Conservation (phyloP, 2,888 invertebrate species). For the Leucoptera coffeella region DNA sequence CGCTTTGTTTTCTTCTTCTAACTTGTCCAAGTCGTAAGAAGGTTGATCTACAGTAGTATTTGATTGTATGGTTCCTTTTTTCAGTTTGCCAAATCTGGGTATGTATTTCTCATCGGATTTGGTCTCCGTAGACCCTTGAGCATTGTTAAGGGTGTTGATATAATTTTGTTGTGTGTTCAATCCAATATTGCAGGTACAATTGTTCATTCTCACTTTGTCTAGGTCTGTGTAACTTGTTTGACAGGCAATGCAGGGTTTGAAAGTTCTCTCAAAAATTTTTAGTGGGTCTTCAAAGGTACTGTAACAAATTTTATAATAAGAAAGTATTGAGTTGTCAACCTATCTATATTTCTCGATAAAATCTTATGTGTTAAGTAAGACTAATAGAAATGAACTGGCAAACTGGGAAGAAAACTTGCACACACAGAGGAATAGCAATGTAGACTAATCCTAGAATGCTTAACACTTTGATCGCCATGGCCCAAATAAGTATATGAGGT, state of each 20-base stretch:
- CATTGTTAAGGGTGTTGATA: conserved; percentile 10
- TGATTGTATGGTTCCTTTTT: conserved; percentile 8
- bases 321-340: conserved; percentile 1
- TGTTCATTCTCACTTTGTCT: conserved; percentile 9
- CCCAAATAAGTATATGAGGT: too few species aligned
- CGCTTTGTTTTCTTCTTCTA: conserved; percentile 20
- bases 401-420: too few species aligned
- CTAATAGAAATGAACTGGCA: too few species aligned
- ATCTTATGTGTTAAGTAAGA: too few species aligned
- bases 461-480: too few species aligned
- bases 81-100: conserved; percentile 14
- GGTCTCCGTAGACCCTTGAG: conserved; percentile 14
- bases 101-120: conserved; percentile 14
- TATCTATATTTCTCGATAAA: too few species aligned
- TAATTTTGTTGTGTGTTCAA: too few species aligned
- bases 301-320: conserved; percentile 9
- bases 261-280: conserved; percentile 12
- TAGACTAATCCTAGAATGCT: too few species aligned
- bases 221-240: too few species aligned
- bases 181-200: too few species aligned
- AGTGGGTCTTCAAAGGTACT: conserved; percentile 19
- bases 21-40: conserved; percentile 10
- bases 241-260: too few species aligned
- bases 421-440: too few species aligned
- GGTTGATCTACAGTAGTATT: conserved; percentile 6